Evolutionary conservation across 2,797 vertebrate species (phyloP), one percentile per base, ranked within the genome.

Genomic region (Cynodonichthys magdalenae): DNA sequence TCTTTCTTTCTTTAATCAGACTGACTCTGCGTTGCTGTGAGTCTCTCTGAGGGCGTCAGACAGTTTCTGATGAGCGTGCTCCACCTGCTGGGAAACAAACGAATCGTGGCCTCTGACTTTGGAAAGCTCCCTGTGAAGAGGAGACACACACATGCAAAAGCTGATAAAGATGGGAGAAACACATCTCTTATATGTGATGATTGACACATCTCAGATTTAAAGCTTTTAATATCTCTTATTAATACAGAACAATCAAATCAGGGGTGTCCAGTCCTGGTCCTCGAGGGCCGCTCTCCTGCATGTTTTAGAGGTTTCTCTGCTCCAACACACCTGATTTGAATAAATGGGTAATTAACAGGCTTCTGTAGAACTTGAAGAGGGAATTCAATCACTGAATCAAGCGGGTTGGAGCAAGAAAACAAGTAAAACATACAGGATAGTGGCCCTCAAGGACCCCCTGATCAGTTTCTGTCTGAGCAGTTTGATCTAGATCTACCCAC

Each of bases 1-100:
- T 34, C 11, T 39, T 39, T 31, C 31, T 6, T 31, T 31, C 31
- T 31, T 39, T 39, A 39, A 11, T 39, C n/a, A 34, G 20, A 91
- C 95, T 92, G 68, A 96, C 96, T 93, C 92, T 58, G 92, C 89
- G 81, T 92, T 93, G 51, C 57, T 90, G 73, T 93, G 82, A 1
- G 92, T 90, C 49, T 95, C 93, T 71, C 82, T 64, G 28, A 95
- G 69, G 6, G 87, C 92, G 61, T 79, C 83, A 20, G 90, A 74
- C 44, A 98, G 86, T 61, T 96, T 89, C 53, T 82, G 73, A 57
- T 94, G 93, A 51, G 90, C 76, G 10, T 60, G 79, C 71, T 93
- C 90, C 1, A 92, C 90, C 74, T 95, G 91, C 71, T 83, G 88
- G 54, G 90, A 94, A 77, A 94, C 89, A 53, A 71, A 87, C 15